A percentile compares a stretch with the other conserved stretches of the same genome.
phyloP scores from a whole-genome alignment of 2,888 invertebrate species.

The Conops quadrifasciatus region DNA sequence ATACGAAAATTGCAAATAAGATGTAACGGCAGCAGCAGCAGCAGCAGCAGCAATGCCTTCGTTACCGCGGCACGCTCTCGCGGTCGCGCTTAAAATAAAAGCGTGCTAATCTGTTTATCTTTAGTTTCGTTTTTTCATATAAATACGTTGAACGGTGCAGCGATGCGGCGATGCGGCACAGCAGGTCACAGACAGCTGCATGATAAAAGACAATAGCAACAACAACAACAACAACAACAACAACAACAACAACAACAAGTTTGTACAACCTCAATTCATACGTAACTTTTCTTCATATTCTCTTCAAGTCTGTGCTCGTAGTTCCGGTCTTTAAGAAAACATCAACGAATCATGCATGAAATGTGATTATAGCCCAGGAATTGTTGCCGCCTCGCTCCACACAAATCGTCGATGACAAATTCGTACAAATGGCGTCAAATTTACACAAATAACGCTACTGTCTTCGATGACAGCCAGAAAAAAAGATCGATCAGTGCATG shows the following conservation, averaged over 20 bases:
- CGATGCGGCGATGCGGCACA: background rate
- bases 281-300: too few relatives aligned
- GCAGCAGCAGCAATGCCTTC: background rate
- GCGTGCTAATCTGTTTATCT: background rate
- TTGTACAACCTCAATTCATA: background rate
- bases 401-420: too few relatives aligned
- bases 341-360: background rate
- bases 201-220: slow-evolving; percentile 10
- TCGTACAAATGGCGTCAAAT: too few relatives aligned
- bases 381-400: too few relatives aligned
- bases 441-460: too few relatives aligned
- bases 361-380: background rate
- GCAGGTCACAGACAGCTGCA: background rate
- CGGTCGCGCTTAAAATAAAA: slow-evolving; percentile 18
- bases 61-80: background rate
- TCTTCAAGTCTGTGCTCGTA: too few relatives aligned
- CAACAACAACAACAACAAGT: slow-evolving; percentile 20
- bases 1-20: too few relatives aligned
- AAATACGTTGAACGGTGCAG: background rate
- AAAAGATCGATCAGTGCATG: too few relatives aligned
- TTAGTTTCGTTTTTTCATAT: too few relatives aligned
- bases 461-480: too few relatives aligned
- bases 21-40: too few relatives aligned
- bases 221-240: slow-evolving; percentile 26
- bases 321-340: background rate